Evolutionary conservation across 2,113 vertebrate species (phyloP), one percentile per base, ranked within the genome.

Genomic region (Dicerorhinus sumatrensis): DNA sequence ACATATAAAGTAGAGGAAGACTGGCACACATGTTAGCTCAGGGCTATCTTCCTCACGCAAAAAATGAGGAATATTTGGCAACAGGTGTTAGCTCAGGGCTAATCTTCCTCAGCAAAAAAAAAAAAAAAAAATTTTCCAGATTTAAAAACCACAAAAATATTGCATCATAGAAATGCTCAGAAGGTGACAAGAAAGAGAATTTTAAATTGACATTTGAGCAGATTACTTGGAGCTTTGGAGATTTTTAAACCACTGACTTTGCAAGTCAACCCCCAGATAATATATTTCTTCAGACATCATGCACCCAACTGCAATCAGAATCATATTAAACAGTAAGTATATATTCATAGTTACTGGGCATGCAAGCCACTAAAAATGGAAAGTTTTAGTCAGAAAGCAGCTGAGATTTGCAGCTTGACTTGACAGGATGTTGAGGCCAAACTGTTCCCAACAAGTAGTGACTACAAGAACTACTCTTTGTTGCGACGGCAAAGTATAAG

Each of bases 241-340:
- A 73, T 90, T 96, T 84, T n/a, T 63, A 86, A 96, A 76, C 31
- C 84, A 48, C 33, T 69, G 21, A 33, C 21, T 93, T 72, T 82
- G 17, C 16, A 51, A 67, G 31, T 51, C 56, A 13, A 18, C 12
- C n/a, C 95, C 29, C 21, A 54, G 39, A 72, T 82, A 77, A 93
- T 25, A 73, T 51, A 92, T 79, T 46, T 73, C 27, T 65, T 85
- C 20, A 84, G 11, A 33, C 65, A 36, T 31, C 10, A 33, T 36
- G 51, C 11, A 62, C 16, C 29, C 87, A 72, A 46, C 13, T 77
- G 12, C 51, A 72, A 8, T 36, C 2, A 72, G 42, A 96, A 48
- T 73, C 11, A 46, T 29, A 87, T 65, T 46, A 89, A 81, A 48
- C 63, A 94, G 13, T 69, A 73, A 42, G 33, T 72, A 14, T 67